Percentiles rank a stretch among this genome's conserved stretches.
These are phyloP conservation scores for Drosophila ochracea DNA, from an alignment of 2,888 invertebrate genomes.

Conservation along the genomic window DNA sequence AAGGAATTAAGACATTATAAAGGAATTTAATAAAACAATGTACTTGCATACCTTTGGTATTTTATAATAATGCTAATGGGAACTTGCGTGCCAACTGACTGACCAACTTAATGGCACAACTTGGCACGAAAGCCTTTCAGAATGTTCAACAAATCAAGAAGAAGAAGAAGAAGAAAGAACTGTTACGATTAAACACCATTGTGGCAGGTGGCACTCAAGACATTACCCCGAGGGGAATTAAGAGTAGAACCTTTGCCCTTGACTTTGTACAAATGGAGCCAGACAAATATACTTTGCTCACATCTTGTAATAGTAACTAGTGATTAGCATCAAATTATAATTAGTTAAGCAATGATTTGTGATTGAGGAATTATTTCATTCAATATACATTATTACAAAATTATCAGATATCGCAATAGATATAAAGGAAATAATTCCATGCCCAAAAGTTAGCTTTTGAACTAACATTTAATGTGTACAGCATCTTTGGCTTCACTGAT, in stretches of 20 bases:
- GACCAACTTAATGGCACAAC: constrained; percentile 68
- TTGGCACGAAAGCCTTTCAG: constrained; percentile 31
- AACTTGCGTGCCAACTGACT: constrained; percentile 70
- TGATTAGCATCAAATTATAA: constrained; percentile 10
- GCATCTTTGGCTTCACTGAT: background rate
- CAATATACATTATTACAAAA: background rate
- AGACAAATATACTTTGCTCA: background rate
- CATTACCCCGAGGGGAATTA: constrained; percentile 2
- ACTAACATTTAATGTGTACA: background rate
- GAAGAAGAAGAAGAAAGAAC: constrained; percentile 6
- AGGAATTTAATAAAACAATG: constrained; percentile 62
- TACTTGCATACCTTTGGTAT: constrained; percentile 70
- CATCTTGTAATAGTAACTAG: background rate
- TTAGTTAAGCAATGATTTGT: background rate
- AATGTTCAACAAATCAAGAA: constrained; percentile 16
- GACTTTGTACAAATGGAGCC: background rate
- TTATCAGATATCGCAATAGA: background rate
- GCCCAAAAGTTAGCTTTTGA: background rate
- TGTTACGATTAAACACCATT: constrained; percentile 16
- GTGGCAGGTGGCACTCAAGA: constrained; percentile 27
- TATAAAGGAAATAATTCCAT: background rate
- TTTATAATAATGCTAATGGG: constrained; percentile 64
- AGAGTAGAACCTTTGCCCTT: background rate
- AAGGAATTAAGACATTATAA: constrained; percentile 67
- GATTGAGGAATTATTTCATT: background rate